Conservation (phyloP, 2,113 vertebrate genomes). For the Oncorhynchus masou region DNA sequence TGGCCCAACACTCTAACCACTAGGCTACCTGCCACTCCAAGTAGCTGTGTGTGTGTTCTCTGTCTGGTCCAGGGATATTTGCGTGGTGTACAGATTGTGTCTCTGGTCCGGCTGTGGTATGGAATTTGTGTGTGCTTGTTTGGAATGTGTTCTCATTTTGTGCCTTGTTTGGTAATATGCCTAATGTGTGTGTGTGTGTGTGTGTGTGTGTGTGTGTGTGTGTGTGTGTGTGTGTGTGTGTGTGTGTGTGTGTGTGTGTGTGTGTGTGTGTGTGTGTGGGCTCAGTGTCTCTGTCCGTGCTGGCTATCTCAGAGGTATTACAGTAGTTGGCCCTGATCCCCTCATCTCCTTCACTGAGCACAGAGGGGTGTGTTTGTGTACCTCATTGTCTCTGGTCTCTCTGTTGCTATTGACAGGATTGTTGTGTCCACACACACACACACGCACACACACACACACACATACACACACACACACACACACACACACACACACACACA, state of each 20-base stretch:
- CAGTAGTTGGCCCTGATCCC: background rate
- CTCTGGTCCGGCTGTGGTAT: no score
- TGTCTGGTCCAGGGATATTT: no score
- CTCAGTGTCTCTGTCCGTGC: background rate
- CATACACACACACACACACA: no score
- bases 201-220: background rate
- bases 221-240: background rate
- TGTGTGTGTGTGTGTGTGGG: background rate
- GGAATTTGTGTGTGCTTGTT: no score
- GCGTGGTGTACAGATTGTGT: no score
- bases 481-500: no score
- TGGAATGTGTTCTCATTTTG: no score
- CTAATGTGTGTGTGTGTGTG: background rate
- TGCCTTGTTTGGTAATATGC: no score
- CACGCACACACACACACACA: no score
- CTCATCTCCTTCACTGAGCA: slow-evolving; percentile 1
- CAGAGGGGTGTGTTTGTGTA: background rate
- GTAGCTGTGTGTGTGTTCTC: no score
- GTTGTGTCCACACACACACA: background rate
- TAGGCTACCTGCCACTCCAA: no score
- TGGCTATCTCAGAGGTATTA: background rate
- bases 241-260: background rate
- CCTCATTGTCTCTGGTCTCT: background rate
- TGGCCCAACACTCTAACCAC: no score
- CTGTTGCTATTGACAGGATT: background rate